These are phyloP conservation scores for Sternotherus odoratus DNA, from an alignment of 2,797 vertebrate species.

Conservation along the genomic window DNA sequence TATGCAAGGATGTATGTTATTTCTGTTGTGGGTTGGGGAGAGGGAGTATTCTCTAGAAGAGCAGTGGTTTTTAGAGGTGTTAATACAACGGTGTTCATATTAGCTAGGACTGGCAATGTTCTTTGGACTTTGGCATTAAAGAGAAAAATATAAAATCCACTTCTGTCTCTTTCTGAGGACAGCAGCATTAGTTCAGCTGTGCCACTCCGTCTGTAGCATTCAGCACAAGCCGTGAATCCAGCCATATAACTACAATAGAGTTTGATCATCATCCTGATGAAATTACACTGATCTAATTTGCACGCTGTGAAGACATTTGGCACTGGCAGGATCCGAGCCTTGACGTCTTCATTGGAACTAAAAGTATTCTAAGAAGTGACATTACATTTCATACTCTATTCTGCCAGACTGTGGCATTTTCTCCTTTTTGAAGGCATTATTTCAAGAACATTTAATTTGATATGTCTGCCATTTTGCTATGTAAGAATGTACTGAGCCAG, in stretches of 20 bases:
- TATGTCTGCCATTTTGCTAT: conserved; percentile 81
- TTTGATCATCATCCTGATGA: conserved; percentile 85
- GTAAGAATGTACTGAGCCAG: conserved; percentile 79
- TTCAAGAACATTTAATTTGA: conserved; percentile 82
- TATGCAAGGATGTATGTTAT: background rate
- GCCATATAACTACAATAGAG: conserved; percentile 78
- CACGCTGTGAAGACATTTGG: conserved; percentile 88
- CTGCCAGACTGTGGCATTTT: conserved; percentile 77
- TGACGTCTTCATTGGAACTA: conserved; percentile 88
- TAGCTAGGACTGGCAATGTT: conserved; percentile 15
- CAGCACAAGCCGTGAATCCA: conserved; percentile 78
- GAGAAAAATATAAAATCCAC: conserved; percentile 51
- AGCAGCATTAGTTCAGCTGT: conserved; percentile 80
- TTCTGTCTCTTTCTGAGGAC: conserved; percentile 72
- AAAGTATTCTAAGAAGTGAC: conserved; percentile 80
- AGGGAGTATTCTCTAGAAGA: background rate
- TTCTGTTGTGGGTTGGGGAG: background rate
- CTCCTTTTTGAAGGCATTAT: conserved; percentile 81
- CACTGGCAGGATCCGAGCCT: conserved; percentile 80
- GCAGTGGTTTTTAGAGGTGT: background rate
- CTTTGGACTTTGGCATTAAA: conserved; percentile 53
- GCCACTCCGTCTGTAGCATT: conserved; percentile 61
- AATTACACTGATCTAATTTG: conserved; percentile 90
- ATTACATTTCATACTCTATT: conserved; percentile 74
- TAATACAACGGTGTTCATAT: conserved; percentile 19